These are phyloP conservation scores for Chrysolina haemoptera DNA, from an alignment of 2,888 invertebrate species.

Conservation along the genomic window DNA sequence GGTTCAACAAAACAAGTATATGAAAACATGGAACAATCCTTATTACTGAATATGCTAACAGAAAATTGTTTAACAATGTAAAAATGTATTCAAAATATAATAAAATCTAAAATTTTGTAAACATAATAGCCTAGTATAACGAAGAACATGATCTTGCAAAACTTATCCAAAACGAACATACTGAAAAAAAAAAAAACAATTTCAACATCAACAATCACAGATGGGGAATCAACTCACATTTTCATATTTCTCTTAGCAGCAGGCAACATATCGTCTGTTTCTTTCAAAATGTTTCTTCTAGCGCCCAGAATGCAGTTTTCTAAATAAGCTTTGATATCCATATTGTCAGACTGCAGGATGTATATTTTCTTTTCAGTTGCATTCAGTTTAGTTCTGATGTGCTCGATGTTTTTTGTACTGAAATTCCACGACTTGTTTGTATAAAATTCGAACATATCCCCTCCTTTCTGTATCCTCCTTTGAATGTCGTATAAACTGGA, in stretches of 20 bases:
- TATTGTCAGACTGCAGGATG: constrained; percentile 76
- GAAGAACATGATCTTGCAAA: constrained; percentile 80
- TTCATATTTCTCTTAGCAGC: constrained; percentile 85
- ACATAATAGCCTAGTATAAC: constrained; percentile 75
- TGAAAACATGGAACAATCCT: background rate
- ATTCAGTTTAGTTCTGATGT: constrained; percentile 75
- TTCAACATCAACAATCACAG: constrained; percentile 21
- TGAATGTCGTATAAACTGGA: constrained; percentile 41
- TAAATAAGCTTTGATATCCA: constrained; percentile 86
- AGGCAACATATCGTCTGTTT: constrained; percentile 84
- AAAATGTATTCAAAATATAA: background rate
- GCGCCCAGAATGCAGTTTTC: constrained; percentile 86
- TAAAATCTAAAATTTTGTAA: constrained; percentile 44
- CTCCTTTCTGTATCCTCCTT: constrained; percentile 83
- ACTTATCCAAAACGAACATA: constrained; percentile 88
- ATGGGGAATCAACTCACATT: constrained; percentile 74
- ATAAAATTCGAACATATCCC: constrained; percentile 92
- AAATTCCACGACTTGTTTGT: constrained; percentile 94
- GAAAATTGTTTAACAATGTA: background rate
- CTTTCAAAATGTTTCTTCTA: constrained; percentile 85
- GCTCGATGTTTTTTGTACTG: constrained; percentile 70
- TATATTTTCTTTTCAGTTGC: constrained; percentile 77
- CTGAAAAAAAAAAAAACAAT: constrained; percentile 72
- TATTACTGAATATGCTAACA: too few species aligned
- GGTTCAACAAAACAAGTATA: constrained; percentile 28